Base-by-base conservation (phyloP, 2,113 vertebrate species). In the Tychaedon coryphoeus region DNA sequence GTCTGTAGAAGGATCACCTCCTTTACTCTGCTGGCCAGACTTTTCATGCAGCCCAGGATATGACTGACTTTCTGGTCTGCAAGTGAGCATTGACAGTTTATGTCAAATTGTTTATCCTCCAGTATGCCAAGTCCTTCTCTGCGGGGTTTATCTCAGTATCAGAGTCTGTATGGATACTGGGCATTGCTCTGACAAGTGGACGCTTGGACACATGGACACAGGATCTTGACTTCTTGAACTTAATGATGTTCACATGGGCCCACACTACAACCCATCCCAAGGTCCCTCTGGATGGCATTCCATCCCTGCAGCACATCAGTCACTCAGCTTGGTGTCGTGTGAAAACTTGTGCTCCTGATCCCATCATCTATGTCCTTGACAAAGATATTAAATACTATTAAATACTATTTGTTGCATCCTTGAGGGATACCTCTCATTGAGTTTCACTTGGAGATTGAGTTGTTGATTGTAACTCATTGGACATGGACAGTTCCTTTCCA, bases 1-100 rank as follows among this genome's bases (percentile, higher is more conserved):
- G 25, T n/a, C 1, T 0, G 1, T 12, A 5, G 6, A 8, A 86
- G 29, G 14, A 78, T 80, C 11, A 31, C 29, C 9, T 77, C 28
- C 7, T 9, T 83, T 18, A 40, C 19, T 22, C 42, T 51, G 6
- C n/a, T 79, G 29, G 18, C 26, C 4, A 2, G 19, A 16, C 13
- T 56, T 90, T 82, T 65, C 19, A 23, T 86, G 45, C 26, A 70
- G 7, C n/a, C 8, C 26, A 70, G 51, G 9, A 29, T 77, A 23
- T 1, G 0, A 34, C 3, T 36, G 17, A 3, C 40, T 40, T 91
- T 69, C 43, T 62, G 13, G 15, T 48, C 70, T 89, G 33, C 20
- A 33, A 53, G 34, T 45, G 24, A 34, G 31, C 2, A 1, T 36
- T 82, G 29, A 12, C 14, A 40, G 10, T 9, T 78, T 40, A 50